Base-by-base conservation (phyloP, 1,140 invertebrate species). In the Bathynomus jamesi region DNA sequence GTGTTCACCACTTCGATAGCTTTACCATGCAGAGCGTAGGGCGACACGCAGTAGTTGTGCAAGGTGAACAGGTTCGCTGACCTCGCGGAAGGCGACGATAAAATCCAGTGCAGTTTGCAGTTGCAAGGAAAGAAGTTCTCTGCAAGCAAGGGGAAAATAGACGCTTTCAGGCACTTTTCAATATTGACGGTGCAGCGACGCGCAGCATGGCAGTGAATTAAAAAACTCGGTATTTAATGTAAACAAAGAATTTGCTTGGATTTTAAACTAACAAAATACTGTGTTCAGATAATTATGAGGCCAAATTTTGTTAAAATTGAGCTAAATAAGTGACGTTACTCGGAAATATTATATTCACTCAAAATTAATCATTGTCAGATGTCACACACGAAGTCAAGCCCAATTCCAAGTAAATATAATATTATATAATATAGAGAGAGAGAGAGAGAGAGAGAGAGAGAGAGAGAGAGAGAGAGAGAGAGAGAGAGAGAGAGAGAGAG, bases 31-130 rank as follows among this genome's bases (percentile, higher is more conserved):
- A 76, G 31, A 13, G 69, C 61, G 30, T 73, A 76, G 17, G 75
- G 75, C 4, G 75, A 76, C 10, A 76, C 75, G 40, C 75, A 76
- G 72, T 67, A 76, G 69, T 76, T 76, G 46, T 76, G 75, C 21
- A 61, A 62, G 24, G 63, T 53, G 53, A 76, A 76, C n/a, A 73
- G 60, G n/a, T 69, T 28, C 1, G 28, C 24, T 8, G 67, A 29
- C 21, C 21, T 24, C 0, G 63, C 75, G 30, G 70, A 24, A 7
- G 72, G 69, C 21, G 71, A 73, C 4, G 72, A 67, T 65, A 76
- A 25, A 53, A 76, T 66, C 75, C 75, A 76, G 63, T 67, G 67
- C 60, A 76, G 69, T 32, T 73, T 71, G 31, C 75, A 76, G 17
- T 70, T 63, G 40, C 75, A 76, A 25, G 75, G 75, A 61, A 76